These are phyloP conservation scores for Synanthedon formicaeformis DNA, from an alignment of 2,888 invertebrate genomes.

Conservation along the genomic window DNA sequence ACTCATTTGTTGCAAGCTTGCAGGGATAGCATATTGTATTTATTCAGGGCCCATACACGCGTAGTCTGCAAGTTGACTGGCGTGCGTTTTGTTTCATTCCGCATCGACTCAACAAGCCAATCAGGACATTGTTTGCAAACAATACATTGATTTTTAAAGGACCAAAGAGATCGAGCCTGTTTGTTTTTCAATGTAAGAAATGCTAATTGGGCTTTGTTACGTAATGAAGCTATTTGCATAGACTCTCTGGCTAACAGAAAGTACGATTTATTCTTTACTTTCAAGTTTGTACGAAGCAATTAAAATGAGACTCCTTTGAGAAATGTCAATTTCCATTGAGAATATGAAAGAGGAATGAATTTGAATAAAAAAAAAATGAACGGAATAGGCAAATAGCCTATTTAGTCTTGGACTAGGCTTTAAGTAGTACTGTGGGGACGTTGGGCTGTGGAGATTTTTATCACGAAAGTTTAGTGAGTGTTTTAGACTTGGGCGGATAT, in stretches of 20 bases:
- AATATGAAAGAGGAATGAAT: too few relatives aligned
- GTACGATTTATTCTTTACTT: too few relatives aligned
- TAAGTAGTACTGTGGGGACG: too few relatives aligned
- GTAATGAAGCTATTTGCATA: background rate
- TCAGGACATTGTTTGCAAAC: conserved; percentile 29
- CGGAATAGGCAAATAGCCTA: too few relatives aligned
- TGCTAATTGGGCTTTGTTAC: background rate
- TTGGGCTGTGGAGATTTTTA: too few relatives aligned
- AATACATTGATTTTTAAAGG: background rate
- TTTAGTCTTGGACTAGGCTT: too few relatives aligned
- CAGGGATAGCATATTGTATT: background rate
- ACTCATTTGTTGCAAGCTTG: conserved; percentile 8
- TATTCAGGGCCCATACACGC: background rate
- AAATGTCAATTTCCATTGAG: too few relatives aligned
- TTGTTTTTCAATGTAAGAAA: background rate
- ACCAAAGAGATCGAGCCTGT: background rate
- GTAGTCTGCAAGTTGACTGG: background rate
- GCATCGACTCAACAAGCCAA: conserved; percentile 24
- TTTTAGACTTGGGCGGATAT: too few relatives aligned
- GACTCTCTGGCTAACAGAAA: background rate
- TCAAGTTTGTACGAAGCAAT: too few relatives aligned
- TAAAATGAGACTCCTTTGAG: too few relatives aligned
- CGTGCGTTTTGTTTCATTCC: conserved; percentile 1
- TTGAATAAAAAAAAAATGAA: too few relatives aligned
- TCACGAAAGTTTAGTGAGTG: too few relatives aligned